Evolutionary conservation across 2,797 vertebrate genomes (phyloP).

Genomic region (Micromesistius poutassou): DNA sequence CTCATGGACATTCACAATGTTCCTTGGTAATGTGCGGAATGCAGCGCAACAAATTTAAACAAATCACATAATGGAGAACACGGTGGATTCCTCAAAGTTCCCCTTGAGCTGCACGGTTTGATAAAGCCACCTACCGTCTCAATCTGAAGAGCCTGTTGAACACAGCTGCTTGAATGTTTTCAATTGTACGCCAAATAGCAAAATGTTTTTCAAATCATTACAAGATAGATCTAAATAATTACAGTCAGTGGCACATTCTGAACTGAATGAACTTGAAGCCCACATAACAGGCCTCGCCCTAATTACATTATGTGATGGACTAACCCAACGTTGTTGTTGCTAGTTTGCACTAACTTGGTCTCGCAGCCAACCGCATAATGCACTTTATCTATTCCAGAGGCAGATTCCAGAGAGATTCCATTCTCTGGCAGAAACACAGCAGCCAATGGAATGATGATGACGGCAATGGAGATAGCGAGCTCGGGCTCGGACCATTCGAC

Average conservation of each 20-base stretch:
- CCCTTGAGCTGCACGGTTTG: neutral
- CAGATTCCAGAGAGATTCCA: constrained; percentile 17
- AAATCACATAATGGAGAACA: neutral
- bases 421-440: constrained; percentile 19
- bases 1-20: neutral
- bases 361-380: neutral
- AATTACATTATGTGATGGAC: neutral
- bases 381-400: constrained; percentile 10
- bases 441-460: constrained; percentile 16
- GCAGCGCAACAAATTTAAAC: neutral
- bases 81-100: too few relatives aligned
- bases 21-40: neutral
- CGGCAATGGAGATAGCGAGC: constrained; percentile 11
- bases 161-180: neutral
- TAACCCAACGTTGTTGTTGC: neutral
- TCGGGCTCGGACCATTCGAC: constrained; percentile 21
- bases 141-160: neutral
- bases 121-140: neutral
- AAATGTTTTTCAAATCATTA: neutral
- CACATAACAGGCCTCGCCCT: neutral
- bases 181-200: neutral
- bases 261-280: too few relatives aligned
- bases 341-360: neutral
- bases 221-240: too few relatives aligned
- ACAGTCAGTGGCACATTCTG: too few relatives aligned